Conservation (phyloP, 1,140 invertebrate genomes). For the Ostrea denselamellosa region DNA sequence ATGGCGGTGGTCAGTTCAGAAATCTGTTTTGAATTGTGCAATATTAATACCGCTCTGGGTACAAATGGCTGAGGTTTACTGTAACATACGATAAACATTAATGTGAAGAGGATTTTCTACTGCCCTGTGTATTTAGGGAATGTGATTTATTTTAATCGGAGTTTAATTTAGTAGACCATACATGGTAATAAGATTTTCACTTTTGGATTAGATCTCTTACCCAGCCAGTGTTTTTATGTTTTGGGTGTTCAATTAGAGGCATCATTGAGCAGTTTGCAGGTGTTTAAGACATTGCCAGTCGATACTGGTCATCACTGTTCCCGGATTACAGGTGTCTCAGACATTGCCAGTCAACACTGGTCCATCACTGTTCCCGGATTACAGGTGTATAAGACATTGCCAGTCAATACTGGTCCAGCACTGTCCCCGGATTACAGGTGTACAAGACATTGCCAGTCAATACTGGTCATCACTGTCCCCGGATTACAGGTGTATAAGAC, state of each 20-base stretch:
- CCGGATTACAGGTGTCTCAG: too few species aligned
- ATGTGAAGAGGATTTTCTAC: background rate
- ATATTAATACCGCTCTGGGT: background rate
- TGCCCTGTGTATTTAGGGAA: background rate
- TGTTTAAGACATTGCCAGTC: too few species aligned
- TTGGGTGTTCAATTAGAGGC: background rate
- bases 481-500: too few species aligned
- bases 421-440: too few species aligned
- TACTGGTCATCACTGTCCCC: too few species aligned
- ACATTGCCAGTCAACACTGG: too few species aligned
- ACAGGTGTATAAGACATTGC: background rate
- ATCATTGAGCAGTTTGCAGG: background rate
- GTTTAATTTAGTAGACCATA: constrained; percentile 15
- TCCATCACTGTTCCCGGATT: background rate
- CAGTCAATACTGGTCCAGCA: background rate
- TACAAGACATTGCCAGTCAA: too few species aligned
- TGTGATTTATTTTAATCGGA: constrained; percentile 19
- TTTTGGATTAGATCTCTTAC: background rate
- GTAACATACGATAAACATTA: background rate
- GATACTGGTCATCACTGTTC: too few species aligned
- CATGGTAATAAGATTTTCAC: constrained; percentile 12
- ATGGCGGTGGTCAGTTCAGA: background rate
- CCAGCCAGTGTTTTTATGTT: background rate
- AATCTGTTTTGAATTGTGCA: background rate
- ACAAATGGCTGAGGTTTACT: background rate